phyloP scores from a whole-genome alignment of 2,797 vertebrate species.

The Eulemur rubriventer region DNA sequence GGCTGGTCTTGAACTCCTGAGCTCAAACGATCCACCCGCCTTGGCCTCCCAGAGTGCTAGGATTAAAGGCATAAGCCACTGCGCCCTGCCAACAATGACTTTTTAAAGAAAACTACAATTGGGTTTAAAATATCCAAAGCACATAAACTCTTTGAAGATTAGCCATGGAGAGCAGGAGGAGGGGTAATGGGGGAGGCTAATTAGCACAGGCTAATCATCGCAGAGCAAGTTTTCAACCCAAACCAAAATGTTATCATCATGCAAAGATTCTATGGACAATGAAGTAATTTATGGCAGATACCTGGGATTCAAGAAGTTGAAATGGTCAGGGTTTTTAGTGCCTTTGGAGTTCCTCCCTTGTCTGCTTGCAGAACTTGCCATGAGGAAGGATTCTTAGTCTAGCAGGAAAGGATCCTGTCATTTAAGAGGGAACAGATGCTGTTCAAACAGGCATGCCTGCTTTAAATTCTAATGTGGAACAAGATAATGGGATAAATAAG shows the following conservation, averaged over 20 bases:
- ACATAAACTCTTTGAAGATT: not conserved
- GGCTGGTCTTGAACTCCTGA: no score
- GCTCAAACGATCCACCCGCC: no score
- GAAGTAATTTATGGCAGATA: not conserved
- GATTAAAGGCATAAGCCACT: no score
- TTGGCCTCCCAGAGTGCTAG: no score
- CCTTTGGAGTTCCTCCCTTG: not conserved
- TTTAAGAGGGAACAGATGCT: not conserved
- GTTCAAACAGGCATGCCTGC: not conserved
- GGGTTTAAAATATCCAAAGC: not conserved
- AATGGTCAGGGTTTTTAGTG: not conserved
- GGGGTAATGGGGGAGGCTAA: not conserved
- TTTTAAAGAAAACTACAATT: not conserved
- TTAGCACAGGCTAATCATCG: not conserved
- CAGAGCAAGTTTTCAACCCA: not conserved
- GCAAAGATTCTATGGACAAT: not conserved
- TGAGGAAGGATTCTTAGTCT: not conserved
- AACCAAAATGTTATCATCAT: not conserved
- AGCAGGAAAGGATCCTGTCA: not conserved
- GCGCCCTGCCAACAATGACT: not conserved
- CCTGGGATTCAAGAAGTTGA: not conserved
- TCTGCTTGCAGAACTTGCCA: not conserved
- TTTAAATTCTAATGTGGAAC: not conserved
- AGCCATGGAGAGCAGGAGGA: not conserved
- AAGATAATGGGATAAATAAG: not conserved